These are phyloP conservation scores for Galeopsomyia nigrocyanea DNA, from an alignment of 2,888 invertebrate species.

Conservation along the genomic window DNA sequence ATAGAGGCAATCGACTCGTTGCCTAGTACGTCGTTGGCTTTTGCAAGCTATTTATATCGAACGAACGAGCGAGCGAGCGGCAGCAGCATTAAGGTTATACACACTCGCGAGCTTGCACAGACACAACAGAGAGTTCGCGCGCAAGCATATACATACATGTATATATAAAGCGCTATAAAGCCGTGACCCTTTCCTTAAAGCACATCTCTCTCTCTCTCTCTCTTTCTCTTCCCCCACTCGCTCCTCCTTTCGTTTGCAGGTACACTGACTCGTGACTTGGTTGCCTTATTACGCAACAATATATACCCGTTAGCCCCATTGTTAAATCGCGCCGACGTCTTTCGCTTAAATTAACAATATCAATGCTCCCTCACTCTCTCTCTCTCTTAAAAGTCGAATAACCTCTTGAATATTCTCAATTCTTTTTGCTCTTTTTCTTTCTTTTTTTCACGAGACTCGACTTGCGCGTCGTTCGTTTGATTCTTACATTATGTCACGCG, in stretches of 20 bases:
- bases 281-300: conserved; percentile 23
- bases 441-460: too few relatives aligned
- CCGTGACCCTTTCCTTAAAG: conserved; percentile 23
- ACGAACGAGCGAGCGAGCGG: too few relatives aligned
- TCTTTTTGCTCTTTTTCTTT: background rate
- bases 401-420: conserved; percentile 13
- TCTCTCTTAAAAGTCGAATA: background rate
- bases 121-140: too few relatives aligned
- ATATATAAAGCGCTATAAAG: background rate
- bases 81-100: too few relatives aligned
- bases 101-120: too few relatives aligned
- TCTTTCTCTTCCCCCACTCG: too few relatives aligned
- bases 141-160: too few relatives aligned
- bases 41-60: conserved; percentile 10
- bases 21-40: too few relatives aligned
- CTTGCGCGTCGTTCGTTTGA: too few relatives aligned
- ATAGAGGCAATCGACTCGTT: too few relatives aligned
- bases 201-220: background rate
- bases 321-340: background rate
- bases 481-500: too few relatives aligned
- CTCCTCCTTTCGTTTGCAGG: background rate
- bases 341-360: conserved; percentile 18
- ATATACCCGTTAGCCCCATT: conserved; percentile 20
- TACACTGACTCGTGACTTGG: conserved; percentile 14
- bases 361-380: too few relatives aligned